Percentiles rank a stretch among this genome's conserved stretches.
Evolutionary conservation across 2,797 vertebrate species (phyloP).

Genomic region (Carcharodon carcharias): DNA sequence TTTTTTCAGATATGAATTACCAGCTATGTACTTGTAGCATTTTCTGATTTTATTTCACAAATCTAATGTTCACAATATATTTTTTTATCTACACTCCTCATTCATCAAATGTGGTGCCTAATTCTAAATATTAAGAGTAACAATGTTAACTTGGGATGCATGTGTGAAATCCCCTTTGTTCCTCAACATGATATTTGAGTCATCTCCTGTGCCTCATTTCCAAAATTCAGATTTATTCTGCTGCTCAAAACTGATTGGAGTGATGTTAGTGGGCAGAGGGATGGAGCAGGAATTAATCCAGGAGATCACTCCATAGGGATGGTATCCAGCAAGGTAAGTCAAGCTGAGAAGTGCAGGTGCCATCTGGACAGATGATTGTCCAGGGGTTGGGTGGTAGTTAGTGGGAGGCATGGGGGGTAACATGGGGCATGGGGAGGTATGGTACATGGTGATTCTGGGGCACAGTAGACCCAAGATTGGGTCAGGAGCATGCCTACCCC

Average conservation of each 20-base stretch:
- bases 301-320: neutral
- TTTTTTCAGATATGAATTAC: neutral
- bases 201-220: neutral
- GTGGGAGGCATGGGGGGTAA: no score
- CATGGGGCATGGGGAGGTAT: no score
- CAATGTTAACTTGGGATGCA: neutral
- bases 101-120: neutral
- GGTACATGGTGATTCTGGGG: neutral
- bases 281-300: neutral
- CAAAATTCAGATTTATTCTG: neutral
- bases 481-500: neutral
- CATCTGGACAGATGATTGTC: neutral
- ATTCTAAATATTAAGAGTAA: neutral
- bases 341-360: neutral
- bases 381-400: no score
- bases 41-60: slow-evolving; percentile 1
- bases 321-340: neutral
- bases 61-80: neutral
- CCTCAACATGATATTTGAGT: neutral
- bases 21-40: neutral
- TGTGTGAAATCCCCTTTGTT: neutral
- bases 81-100: neutral
- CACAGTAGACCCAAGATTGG: neutral
- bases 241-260: neutral
- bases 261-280: neutral